These are phyloP conservation scores for Myiotriccus ornatus DNA, from an alignment of 2,797 vertebrate species.

Conservation along the genomic window DNA sequence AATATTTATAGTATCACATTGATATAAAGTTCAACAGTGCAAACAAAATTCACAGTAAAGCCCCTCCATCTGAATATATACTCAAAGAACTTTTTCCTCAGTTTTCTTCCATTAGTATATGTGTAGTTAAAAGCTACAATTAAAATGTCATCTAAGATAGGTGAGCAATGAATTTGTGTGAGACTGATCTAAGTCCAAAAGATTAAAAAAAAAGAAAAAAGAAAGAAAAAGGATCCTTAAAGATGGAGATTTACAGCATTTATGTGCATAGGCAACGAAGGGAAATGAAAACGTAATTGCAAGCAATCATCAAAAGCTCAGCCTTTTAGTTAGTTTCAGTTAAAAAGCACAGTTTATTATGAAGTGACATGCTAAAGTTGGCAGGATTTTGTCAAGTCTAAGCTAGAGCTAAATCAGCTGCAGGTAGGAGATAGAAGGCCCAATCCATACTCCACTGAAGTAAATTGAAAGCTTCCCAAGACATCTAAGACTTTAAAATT, in stretches of 20 bases:
- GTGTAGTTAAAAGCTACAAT: constrained; percentile 36
- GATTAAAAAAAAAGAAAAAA: background rate
- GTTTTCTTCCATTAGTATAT: background rate
- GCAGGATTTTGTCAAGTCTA: background rate
- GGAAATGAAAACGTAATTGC: constrained; percentile 30
- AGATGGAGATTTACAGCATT: constrained; percentile 18
- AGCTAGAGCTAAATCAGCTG: background rate
- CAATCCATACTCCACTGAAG: background rate
- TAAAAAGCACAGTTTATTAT: background rate
- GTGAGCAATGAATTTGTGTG: constrained; percentile 20
- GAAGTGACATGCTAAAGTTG: background rate
- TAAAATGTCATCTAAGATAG: constrained; percentile 47
- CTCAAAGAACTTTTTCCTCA: background rate
- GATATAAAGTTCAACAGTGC: background rate
- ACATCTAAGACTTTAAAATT: background rate
- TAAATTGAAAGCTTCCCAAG: background rate
- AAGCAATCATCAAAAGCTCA: constrained; percentile 7
- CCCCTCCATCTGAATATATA: background rate
- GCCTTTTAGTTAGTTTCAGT: background rate
- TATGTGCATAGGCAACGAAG: background rate
- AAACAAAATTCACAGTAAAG: background rate
- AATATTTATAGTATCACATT: background rate
- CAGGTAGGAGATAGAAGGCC: background rate
- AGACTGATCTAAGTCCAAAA: constrained; percentile 28
- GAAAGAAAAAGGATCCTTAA: background rate